phyloP scores from a whole-genome alignment of 2,113 vertebrate genomes.

The Tetrao urogallus region DNA sequence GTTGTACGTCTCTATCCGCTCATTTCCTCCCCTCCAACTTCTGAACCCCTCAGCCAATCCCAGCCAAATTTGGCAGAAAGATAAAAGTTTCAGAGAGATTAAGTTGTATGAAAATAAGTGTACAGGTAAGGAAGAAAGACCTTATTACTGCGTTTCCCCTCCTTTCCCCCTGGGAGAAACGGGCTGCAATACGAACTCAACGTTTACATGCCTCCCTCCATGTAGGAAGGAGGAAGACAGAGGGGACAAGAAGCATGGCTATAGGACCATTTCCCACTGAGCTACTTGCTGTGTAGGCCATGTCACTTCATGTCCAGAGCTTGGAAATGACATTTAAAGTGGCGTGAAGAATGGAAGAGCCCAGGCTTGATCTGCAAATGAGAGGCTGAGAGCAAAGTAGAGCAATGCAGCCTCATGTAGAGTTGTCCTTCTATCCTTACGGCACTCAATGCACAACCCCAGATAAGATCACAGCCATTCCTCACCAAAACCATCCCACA shows the following conservation, averaged over 20 bases:
- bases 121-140: slow-evolving; percentile 1
- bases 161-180: slow-evolving; percentile 28
- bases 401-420: background rate
- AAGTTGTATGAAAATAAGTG: slow-evolving; percentile 49
- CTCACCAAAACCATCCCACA: accelerated
- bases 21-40: slow-evolving; percentile 38
- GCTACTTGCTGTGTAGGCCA: background rate
- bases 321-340: background rate
- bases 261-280: background rate
- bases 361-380: background rate
- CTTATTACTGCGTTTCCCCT: background rate
- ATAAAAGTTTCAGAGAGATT: slow-evolving; percentile 55
- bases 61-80: slow-evolving; percentile 46
- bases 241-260: background rate
- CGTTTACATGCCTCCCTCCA: background rate
- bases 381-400: accelerated
- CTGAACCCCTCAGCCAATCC: slow-evolving; percentile 17
- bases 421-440: background rate
- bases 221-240: background rate
- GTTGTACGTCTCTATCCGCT: background rate
- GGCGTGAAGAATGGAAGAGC: background rate
- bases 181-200: background rate
- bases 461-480: background rate
- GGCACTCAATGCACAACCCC: accelerated
- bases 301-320: background rate